Evolutionary conservation across 2,888 invertebrate genomes (phyloP).

Genomic region (Hypsopygia costalis): DNA sequence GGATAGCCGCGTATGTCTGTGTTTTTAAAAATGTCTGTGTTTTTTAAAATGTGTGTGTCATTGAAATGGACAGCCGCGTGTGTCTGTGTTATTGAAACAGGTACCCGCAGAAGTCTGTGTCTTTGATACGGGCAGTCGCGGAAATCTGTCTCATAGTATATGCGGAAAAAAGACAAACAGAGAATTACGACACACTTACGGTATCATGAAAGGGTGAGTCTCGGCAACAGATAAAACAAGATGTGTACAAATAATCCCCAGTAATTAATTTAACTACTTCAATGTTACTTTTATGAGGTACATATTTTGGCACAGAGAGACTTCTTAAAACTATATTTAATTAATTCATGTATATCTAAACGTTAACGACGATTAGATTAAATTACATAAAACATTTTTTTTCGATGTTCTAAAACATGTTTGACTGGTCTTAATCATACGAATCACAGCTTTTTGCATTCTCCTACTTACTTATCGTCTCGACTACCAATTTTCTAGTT

Average conservation of each 20-base stretch:
- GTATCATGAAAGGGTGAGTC: conserved; percentile 6
- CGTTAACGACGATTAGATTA: conserved; percentile 60
- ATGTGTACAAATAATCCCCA: conserved; percentile 57
- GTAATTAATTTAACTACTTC: conserved; percentile 72
- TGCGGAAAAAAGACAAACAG: no score
- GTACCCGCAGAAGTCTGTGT: no score
- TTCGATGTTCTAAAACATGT: conserved; percentile 80
- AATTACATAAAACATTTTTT: conserved; percentile 69
- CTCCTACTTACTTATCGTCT: conserved; percentile 72
- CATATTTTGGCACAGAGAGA: conserved; percentile 91
- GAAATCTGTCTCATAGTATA: no score
- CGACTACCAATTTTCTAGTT: conserved; percentile 66
- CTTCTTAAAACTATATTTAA: conserved; percentile 76
- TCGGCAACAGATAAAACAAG: conserved; percentile 39
- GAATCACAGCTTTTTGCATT: conserved; percentile 79
- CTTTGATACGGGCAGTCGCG: no score
- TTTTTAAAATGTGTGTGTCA: no score
- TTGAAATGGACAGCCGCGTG: no score
- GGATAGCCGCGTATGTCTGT: no score
- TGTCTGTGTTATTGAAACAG: no score
- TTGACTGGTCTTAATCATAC: conserved; percentile 79
- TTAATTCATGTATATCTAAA: conserved; percentile 69
- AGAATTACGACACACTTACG: conserved; percentile 5
- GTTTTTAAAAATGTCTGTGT: no score
- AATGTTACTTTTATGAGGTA: conserved; percentile 85